Conservation (phyloP, 53 echinoderm and acorn worm genomes). For the Antedon mediterranea region DNA sequence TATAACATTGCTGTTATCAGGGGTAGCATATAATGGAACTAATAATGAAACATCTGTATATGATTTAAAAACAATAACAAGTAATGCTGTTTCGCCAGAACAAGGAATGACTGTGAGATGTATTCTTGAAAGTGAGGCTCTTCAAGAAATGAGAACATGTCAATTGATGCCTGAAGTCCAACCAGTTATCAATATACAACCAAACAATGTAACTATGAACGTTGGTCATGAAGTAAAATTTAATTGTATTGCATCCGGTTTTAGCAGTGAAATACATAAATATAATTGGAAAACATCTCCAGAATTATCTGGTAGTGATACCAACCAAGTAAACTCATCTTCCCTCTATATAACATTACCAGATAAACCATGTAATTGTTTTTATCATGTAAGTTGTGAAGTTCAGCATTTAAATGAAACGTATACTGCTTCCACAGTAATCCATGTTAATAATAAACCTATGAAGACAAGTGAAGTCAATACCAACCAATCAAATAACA, state of each 20-base stretch:
- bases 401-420: not conserved
- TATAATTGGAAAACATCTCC: not conserved
- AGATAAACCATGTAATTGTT: not conserved
- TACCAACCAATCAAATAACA: not conserved
- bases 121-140: not conserved
- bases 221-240: not conserved
- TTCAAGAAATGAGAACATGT: not conserved
- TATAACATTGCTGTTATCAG: not conserved
- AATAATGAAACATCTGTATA: not conserved
- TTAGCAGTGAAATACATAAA: not conserved
- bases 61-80: not conserved
- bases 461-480: not conserved
- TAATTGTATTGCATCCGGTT: not conserved
- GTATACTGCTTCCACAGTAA: not conserved
- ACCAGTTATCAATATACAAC: not conserved
- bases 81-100: not conserved
- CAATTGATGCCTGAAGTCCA: not conserved
- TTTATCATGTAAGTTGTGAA: not conserved
- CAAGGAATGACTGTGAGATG: not conserved
- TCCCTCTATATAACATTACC: not conserved
- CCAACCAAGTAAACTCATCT: not conserved
- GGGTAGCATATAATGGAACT: not conserved
- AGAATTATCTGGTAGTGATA: not conserved
- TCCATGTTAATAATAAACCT: not conserved
- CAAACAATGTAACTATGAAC: not conserved